A percentile compares a stretch with the other conserved stretches of the same genome.
Conservation (phyloP, 1,140 invertebrate genomes). For the Diabrotica virgifera region DNA sequence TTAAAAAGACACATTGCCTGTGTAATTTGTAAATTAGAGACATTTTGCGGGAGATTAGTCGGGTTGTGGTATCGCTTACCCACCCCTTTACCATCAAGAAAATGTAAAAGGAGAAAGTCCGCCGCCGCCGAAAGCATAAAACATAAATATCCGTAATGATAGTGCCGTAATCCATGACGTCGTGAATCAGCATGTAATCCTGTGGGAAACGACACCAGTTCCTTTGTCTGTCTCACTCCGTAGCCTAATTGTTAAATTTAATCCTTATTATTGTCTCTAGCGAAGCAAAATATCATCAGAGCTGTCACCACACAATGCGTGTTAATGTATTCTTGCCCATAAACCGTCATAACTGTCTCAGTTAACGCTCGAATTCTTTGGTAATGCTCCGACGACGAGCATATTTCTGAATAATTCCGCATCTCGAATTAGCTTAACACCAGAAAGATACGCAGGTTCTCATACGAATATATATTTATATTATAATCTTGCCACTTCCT, state of each 20-base stretch:
- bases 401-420: constrained; percentile 24
- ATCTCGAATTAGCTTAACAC: neutral
- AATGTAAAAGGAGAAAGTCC: neutral
- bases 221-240: constrained; percentile 34
- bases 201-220: constrained; percentile 41
- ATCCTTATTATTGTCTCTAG: constrained; percentile 48
- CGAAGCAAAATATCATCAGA: constrained; percentile 24
- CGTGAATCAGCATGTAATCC: constrained; percentile 49
- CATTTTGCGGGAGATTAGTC: no score
- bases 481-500: no score
- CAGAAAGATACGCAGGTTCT: no score
- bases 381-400: constrained; percentile 11
- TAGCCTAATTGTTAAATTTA: constrained; percentile 48
- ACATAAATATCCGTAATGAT: constrained; percentile 22
- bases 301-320: constrained; percentile 40
- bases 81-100: neutral
- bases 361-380: constrained; percentile 16
- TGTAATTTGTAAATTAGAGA: no score
- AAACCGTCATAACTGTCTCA: constrained; percentile 47
- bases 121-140: neutral
- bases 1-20: no score
- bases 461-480: no score
- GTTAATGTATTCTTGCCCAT: constrained; percentile 40
- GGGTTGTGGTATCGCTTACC: no score
- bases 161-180: constrained; percentile 26